Base-by-base conservation (phyloP, 2,888 invertebrate species). In the Stramonita haemastoma region DNA sequence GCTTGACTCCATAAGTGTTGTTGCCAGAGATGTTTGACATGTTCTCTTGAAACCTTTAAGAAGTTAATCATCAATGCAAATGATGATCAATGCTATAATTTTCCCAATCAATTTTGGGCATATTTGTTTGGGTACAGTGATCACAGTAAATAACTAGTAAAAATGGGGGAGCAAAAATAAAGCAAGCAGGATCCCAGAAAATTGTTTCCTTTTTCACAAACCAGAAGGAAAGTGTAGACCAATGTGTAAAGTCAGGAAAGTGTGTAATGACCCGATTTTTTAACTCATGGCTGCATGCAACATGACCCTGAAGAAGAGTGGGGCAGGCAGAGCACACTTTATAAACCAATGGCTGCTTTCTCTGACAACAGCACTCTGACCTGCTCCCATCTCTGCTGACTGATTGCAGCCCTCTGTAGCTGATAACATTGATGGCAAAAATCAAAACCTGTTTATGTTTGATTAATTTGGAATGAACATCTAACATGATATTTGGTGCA, bases 391-490 rank as follows among this genome's bases (percentile, higher is more conserved):
- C 83, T 36, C 32, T 60, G 34, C 34, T 19, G 15, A 22, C 56
- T 5, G 46, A 22, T 32, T 85, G 66, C 66, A 11, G 85, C 84
- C 84, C 60, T 13, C 26, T 46, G 56, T 36, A 36, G 13, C 85
- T 36, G 88, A 89, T 85, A 56, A 66, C 85, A 85, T 89, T 73
- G 85, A 85, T 73, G 70, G 73, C 32, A 88, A 88, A 89, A 89
- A 89, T 85, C n/a, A 85, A 73, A 73, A 46, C 60, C 70, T 89
- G 83, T 89, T 89, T 89, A 89, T 89, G 89, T 89, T 89, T 89
- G 89, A 89, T 89, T 89, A 89, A 73, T 85, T 70, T 85, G 56
- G 85, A 89, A 85, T 89, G 85, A 89, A 85, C 73, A 85, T 89
- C 89, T 85, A 89, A 89, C 89, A 77, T 46, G 73, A 56, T 85